Conservation (phyloP, 1,140 invertebrate species). For the Delia radicum region DNA sequence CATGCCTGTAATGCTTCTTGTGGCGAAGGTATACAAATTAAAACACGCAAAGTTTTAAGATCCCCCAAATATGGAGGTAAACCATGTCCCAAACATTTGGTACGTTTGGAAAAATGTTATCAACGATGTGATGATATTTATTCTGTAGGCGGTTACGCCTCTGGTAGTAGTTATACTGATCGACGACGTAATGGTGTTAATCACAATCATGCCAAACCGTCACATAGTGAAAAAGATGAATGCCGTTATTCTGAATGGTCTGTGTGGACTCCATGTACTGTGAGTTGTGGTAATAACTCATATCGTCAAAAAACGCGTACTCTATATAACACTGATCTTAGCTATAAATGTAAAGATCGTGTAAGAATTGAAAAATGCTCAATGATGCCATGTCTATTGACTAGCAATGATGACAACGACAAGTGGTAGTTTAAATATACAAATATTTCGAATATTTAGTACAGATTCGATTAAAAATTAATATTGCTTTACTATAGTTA, state of each 20-base stretch:
- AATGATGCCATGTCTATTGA: slow-evolving; percentile 49
- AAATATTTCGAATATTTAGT: neutral
- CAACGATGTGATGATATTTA: slow-evolving; percentile 53
- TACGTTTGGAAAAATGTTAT: slow-evolving; percentile 46
- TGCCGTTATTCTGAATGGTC: slow-evolving; percentile 67
- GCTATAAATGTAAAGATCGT: slow-evolving; percentile 51
- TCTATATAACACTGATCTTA: slow-evolving; percentile 47
- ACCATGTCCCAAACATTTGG: slow-evolving; percentile 65
- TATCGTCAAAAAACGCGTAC: slow-evolving; percentile 48
- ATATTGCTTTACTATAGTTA: too few relatives aligned
- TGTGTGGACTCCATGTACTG: slow-evolving; percentile 65
- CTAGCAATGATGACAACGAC: slow-evolving; percentile 43
- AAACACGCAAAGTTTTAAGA: slow-evolving; percentile 57
- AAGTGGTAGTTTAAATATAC: too few relatives aligned
- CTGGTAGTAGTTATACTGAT: neutral
- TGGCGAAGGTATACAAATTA: slow-evolving; percentile 59
- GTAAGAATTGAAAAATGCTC: slow-evolving; percentile 51
- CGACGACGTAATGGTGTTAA: neutral
- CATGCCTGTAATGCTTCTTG: slow-evolving; percentile 65
- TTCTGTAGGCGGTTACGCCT: slow-evolving; percentile 36
- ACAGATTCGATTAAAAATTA: too few relatives aligned
- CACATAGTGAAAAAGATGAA: slow-evolving; percentile 44
- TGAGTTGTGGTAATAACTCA: slow-evolving; percentile 60
- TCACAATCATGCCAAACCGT: slow-evolving; percentile 16
- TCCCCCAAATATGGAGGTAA: slow-evolving; percentile 68